Evolutionary conservation across 2,888 invertebrate species (phyloP), one percentile per base, ranked within the genome.

Genomic region (Rhopalosiphum nymphaeae): DNA sequence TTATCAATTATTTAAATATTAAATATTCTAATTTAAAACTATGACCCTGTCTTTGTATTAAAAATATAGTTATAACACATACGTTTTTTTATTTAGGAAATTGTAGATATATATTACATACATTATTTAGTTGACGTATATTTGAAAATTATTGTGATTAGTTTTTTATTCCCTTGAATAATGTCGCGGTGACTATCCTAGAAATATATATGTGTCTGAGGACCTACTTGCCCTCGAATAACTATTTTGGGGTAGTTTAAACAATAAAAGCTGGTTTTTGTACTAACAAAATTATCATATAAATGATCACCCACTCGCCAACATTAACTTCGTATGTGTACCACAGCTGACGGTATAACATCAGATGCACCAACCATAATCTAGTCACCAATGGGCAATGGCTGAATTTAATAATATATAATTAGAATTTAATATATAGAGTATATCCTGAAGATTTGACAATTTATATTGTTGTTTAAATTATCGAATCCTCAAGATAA

Each of bases 211-310:
- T 78, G 3, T 36, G 36, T 21, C 36, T 7, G 36, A 9, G 78
- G 21, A 78, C 36, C 36, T 78, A 78, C 36, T 9, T 36, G 78
- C 36, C 9, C 78, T 78, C 78, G 21, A 78, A 78, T 36, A 78
- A 78, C 78, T 36, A 36, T 78, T 78, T 78, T 21, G 36, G 7
- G 67, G 67, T 21, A 78, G 78, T 42, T 78, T 78, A 78, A 78
- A 21, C 78, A 36, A 78, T 78, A 78, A 78, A 78, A 78, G 78
- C 78, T 78, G n/a, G 78, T 36, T 78, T 78, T 78, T 78, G 36
- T 36, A 36, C 21, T 42, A 78, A 78, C 21, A 21, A 78, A 78
- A 36, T 78, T 78, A 78, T 21, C 78, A 78, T 78, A 29, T 78
- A 78, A 78, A 78, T 36, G 78, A 78, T 78, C 78, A 21, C 36